Evolutionary conservation across 2,113 vertebrate genomes (phyloP).

Genomic region (Xiphophorus hellerii): DNA sequence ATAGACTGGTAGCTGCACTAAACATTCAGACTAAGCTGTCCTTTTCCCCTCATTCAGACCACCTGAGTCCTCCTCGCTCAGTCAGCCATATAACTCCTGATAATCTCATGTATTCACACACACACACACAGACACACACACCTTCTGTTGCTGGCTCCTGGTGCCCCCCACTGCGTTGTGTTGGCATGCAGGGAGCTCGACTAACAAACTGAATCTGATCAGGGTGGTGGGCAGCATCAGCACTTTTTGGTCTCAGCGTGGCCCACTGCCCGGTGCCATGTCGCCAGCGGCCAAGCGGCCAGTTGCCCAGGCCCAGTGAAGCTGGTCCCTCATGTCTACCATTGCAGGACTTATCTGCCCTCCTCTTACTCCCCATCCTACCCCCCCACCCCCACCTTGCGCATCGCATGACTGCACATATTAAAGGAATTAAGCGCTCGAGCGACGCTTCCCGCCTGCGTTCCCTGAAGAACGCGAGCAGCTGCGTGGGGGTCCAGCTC

Average conservation of each 20-base stretch:
- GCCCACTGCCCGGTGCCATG: slow-evolving; percentile 31
- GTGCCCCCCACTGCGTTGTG: slow-evolving; percentile 12
- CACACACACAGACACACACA: not conserved
- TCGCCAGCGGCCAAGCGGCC: slow-evolving; percentile 52
- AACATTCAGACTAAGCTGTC: slow-evolving; percentile 13
- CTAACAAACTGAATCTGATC: slow-evolving; percentile 26
- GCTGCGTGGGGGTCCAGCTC: slow-evolving; percentile 83
- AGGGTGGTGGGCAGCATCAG: slow-evolving; percentile 32
- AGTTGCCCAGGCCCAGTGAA: slow-evolving; percentile 30
- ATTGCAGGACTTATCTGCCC: slow-evolving; percentile 74
- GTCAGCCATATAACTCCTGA: not conserved
- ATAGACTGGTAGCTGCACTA: not conserved
- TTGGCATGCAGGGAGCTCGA: slow-evolving; percentile 22
- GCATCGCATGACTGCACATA: slow-evolving; percentile 85
- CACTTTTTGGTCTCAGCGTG: slow-evolving; percentile 20
- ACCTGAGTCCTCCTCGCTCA: no score
- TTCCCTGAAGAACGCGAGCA: slow-evolving; percentile 97
- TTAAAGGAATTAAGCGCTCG: slow-evolving; percentile 92
- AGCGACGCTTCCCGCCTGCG: slow-evolving; percentile 85
- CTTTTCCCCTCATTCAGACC: slow-evolving; percentile 33
- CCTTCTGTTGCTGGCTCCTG: slow-evolving; percentile 41
- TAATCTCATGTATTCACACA: slow-evolving; percentile 8
- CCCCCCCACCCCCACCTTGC: slow-evolving; percentile 51
- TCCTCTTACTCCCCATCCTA: not conserved
- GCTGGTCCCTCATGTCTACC: slow-evolving; percentile 66